phyloP scores from a whole-genome alignment of 2,797 vertebrate species.

The Holocentrus rufus region DNA sequence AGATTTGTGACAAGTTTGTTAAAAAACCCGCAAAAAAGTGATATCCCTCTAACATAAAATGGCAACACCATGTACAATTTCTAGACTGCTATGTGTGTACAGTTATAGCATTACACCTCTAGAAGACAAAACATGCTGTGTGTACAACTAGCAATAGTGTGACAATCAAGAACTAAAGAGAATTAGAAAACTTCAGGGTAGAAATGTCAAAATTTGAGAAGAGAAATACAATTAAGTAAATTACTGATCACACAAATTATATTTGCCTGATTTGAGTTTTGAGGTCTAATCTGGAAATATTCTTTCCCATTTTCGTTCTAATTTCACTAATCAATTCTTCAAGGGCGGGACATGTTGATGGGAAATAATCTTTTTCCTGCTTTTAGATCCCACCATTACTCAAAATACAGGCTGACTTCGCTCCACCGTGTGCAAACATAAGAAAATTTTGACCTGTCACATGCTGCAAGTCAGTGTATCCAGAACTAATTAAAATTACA shows the following conservation, averaged over 20 bases:
- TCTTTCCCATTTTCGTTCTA: neutral
- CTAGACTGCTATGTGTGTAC: neutral
- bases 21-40: neutral
- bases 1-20: constrained; percentile 6
- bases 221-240: constrained; percentile 13
- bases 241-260: neutral
- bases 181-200: neutral
- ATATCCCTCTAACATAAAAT: neutral
- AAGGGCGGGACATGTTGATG: too few relatives aligned
- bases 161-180: neutral
- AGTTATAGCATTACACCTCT: neutral
- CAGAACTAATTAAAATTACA: constrained; percentile 12
- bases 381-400: neutral
- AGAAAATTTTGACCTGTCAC: neutral
- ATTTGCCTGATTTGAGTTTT: neutral
- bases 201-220: neutral
- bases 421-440: neutral
- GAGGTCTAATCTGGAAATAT: constrained; percentile 6
- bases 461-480: neutral
- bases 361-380: too few relatives aligned
- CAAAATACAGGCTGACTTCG: neutral
- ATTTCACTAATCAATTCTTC: too few relatives aligned
- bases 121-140: constrained; percentile 1
- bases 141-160: neutral
- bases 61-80: neutral